Evolutionary conservation across 2,797 vertebrate genomes (phyloP).

Genomic region (Sylvilagus floridanus): DNA sequence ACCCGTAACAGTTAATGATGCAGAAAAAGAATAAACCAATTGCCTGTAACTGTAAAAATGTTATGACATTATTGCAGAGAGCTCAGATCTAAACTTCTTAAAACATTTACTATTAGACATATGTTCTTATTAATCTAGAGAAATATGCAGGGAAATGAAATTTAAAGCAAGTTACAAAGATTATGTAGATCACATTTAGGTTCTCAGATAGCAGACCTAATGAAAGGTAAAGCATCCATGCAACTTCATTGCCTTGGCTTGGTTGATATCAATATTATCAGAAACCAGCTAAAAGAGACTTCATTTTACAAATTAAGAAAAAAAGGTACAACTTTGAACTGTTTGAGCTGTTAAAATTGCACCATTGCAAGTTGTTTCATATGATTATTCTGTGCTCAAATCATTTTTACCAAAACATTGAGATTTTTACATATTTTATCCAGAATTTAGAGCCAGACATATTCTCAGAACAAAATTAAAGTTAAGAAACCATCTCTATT

Average conservation of each 20-base stretch:
- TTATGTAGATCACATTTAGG: background rate
- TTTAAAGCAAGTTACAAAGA: background rate
- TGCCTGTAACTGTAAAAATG: background rate
- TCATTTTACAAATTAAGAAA: background rate
- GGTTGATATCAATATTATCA: background rate
- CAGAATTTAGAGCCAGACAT: background rate
- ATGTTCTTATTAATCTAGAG: background rate
- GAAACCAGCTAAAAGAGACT: background rate
- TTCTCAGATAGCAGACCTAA: background rate
- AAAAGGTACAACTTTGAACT: background rate
- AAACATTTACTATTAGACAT: background rate
- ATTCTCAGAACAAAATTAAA: background rate
- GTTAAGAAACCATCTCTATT: background rate
- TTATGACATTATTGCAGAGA: conserved; percentile 3
- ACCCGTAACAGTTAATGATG: background rate
- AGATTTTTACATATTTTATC: background rate
- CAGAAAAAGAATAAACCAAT: background rate
- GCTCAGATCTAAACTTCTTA: background rate
- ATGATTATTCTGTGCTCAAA: background rate
- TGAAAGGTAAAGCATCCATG: background rate
- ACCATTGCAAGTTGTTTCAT: background rate
- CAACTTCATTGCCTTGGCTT: background rate
- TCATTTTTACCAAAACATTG: conserved; percentile 6
- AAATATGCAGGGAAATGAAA: background rate
- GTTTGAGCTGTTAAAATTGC: background rate